Evolutionary conservation across 2,888 invertebrate species (phyloP).

Genomic region (Seira musarum): DNA sequence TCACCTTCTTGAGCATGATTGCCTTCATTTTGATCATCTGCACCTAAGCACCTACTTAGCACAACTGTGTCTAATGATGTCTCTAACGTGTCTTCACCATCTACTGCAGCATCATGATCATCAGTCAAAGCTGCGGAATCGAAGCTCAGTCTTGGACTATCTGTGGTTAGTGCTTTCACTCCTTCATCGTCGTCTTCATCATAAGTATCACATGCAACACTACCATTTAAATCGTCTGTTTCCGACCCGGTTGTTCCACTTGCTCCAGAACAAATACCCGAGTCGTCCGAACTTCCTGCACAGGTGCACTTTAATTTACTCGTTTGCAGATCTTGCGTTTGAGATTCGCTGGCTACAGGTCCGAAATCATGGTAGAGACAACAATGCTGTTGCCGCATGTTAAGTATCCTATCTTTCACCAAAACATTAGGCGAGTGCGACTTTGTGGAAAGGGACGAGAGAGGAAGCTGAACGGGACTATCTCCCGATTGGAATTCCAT

Average conservation of each 20-base stretch:
- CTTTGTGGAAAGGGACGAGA: constrained; percentile 49
- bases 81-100: constrained; percentile 49
- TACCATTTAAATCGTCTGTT: constrained; percentile 63
- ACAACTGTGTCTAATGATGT: constrained; percentile 57
- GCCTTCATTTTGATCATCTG: constrained; percentile 28
- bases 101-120: constrained; percentile 48
- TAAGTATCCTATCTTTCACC: constrained; percentile 61
- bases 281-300: constrained; percentile 81
- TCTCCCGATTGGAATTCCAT: constrained; percentile 41
- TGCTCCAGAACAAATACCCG: constrained; percentile 68
- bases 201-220: constrained; percentile 62
- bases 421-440: constrained; percentile 58
- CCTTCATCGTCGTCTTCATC: constrained; percentile 61
- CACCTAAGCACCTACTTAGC: constrained; percentile 49
- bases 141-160: constrained; percentile 65
- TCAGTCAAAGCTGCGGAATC: constrained; percentile 66
- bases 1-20: constrained; percentile 26
- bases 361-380: constrained; percentile 59
- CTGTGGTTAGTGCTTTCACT: constrained; percentile 50
- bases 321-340: constrained; percentile 37
- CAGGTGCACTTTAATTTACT: constrained; percentile 62
- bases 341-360: constrained; percentile 54
- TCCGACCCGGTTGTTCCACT: constrained; percentile 65
- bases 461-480: constrained; percentile 59
- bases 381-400: constrained; percentile 61